A percentile compares a stretch with the other conserved stretches of the same genome.
Conservation (phyloP, 1,140 invertebrate species). For the Drosophila prosaltans region DNA sequence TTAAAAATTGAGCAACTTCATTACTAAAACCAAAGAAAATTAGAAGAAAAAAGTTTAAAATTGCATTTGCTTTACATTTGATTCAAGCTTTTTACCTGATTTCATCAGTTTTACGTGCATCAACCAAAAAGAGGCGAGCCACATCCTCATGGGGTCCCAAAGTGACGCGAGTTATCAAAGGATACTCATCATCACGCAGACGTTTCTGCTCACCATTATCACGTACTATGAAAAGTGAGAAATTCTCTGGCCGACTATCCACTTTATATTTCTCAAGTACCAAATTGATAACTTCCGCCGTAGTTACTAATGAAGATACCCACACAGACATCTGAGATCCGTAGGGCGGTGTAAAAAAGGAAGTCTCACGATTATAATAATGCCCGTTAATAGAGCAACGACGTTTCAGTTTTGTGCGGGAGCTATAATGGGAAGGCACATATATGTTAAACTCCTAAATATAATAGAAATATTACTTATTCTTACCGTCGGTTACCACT, state of each 20-base stretch:
- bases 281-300: constrained; percentile 92
- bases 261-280: constrained; percentile 95
- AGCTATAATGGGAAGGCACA: constrained; percentile 75
- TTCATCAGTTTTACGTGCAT: constrained; percentile 89
- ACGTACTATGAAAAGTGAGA: constrained; percentile 91
- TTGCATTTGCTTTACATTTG: background rate
- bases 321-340: constrained; percentile 94
- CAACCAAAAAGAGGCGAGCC: constrained; percentile 91
- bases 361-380: constrained; percentile 94
- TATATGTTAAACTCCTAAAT: background rate
- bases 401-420: constrained; percentile 88
- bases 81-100: constrained; percentile 84
- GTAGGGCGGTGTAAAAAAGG: constrained; percentile 93
- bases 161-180: constrained; percentile 89
- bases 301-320: constrained; percentile 91
- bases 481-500: constrained; percentile 86
- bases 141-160: constrained; percentile 93
- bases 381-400: constrained; percentile 95
- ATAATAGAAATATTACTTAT: background rate
- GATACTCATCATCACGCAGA: constrained; percentile 91
- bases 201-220: constrained; percentile 93
- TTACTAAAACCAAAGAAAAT: constrained; percentile 54
- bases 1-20: constrained; percentile 93
- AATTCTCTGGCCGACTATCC: constrained; percentile 90
- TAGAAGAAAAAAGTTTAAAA: background rate